Base-by-base conservation (phyloP, 2,888 invertebrate genomes). In the Spisula solida region DNA sequence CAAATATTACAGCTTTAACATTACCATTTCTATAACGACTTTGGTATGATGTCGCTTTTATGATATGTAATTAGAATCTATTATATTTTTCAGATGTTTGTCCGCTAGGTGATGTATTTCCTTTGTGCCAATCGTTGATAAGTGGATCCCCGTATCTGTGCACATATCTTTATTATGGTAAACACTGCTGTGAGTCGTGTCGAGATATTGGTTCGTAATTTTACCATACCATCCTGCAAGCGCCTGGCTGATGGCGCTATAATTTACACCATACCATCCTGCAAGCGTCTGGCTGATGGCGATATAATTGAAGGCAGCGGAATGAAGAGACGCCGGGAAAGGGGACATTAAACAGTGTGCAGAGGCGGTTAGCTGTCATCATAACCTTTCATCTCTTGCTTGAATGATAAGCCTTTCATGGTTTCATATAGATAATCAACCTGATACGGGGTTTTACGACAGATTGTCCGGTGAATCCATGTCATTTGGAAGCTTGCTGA, bases 341-440 rank as follows among this genome's bases (percentile, higher is more conserved):
- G 60, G 18, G n/a, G 25, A 66, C n/a, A 66, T 66, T 66, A 10
- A 66, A 66, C 60, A 66, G 25, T n/a, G 25, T 25, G 25, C 60
- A 66, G 60, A 66, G 60, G 60, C 60, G 60, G n/a, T 66, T 25
- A 66, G 25, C 60, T 25, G 60, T 66, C 60, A 66, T 66, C 60
- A 6, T 12, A 51, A 51, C 51, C 14, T 51, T 51, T 51, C 51
- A 51, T 51, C 51, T 51, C n/a, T 66, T 10, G 10, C 25, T 66
- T 66, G 60, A 66, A 25, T 66, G 60, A 66, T 66, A 66, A 66
- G 60, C 25, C n/a, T 66, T 66, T 66, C 25, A 25, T 25, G 12
- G 60, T 12, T 66, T 25, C 20, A 25, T 66, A 66, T 66, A 25
- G n/a, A 66, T 18, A 25, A 66, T 66, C 60, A 25, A 25, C 20